A percentile compares a stretch with the other conserved stretches of the same genome.
Conservation (phyloP, 2,888 invertebrate species). For the Drosophila tanythrix region DNA sequence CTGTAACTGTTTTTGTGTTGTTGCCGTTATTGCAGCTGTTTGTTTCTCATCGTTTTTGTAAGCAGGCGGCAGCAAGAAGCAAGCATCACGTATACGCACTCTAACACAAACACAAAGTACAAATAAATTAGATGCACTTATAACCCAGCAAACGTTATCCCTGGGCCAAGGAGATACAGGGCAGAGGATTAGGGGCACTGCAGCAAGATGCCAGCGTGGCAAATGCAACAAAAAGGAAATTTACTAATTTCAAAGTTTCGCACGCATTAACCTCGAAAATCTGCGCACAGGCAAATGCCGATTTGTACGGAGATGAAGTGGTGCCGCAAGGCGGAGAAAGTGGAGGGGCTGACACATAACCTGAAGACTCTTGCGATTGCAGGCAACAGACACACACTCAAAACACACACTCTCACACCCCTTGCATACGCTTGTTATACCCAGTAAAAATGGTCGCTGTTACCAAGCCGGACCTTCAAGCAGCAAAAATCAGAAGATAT, state of each 20-base stretch:
- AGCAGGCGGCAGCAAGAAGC: constrained; percentile 34
- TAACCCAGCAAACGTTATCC: constrained; percentile 19
- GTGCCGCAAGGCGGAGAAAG: neutral
- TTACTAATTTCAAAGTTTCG: constrained; percentile 80
- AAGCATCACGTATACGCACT: constrained; percentile 74
- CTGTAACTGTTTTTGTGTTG: constrained; percentile 15
- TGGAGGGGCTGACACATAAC: constrained; percentile 27
- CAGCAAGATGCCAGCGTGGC: constrained; percentile 43
- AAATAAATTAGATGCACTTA: constrained; percentile 81
- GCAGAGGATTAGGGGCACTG: neutral
- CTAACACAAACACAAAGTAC: constrained; percentile 74
- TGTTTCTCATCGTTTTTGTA: constrained; percentile 26
- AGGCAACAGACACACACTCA: constrained; percentile 27
- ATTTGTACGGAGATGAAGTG: constrained; percentile 46
- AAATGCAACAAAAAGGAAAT: constrained; percentile 71
- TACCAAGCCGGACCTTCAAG: no score
- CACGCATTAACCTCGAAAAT: constrained; percentile 80
- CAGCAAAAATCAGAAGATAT: neutral
- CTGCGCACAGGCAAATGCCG: constrained; percentile 72
- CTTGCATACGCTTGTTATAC: neutral
- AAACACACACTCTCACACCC: constrained; percentile 14
- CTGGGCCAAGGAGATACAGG: neutral
- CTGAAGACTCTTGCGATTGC: constrained; percentile 64
- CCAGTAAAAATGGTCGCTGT: neutral
- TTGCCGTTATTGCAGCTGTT: constrained; percentile 36